Evolutionary conservation across 2,113 vertebrate species (phyloP).

Genomic region (Pithys albifrons): DNA sequence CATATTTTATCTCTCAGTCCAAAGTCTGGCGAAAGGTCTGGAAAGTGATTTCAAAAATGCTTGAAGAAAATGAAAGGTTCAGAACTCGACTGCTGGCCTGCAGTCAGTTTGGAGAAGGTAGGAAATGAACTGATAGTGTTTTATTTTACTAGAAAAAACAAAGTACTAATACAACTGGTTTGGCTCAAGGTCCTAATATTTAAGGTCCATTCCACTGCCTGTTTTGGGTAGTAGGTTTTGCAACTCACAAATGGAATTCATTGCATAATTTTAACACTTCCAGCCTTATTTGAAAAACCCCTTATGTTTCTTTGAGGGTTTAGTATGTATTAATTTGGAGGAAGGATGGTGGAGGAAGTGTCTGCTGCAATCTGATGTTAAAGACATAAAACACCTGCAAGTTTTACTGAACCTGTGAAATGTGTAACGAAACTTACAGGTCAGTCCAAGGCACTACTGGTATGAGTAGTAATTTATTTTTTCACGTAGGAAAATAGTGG

Average conservation of each 20-base stretch:
- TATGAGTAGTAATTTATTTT: neutral
- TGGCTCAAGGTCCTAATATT: neutral
- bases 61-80: slow-evolving; percentile 85
- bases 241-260: neutral
- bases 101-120: slow-evolving; percentile 66
- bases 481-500: neutral
- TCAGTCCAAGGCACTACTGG: neutral
- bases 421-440: neutral
- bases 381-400: neutral
- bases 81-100: slow-evolving; percentile 75
- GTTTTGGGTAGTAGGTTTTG: neutral
- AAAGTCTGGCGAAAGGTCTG: slow-evolving; percentile 74
- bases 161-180: neutral
- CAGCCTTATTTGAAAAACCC: neutral
- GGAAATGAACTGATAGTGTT: neutral
- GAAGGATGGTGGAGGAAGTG: neutral
- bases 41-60: slow-evolving; percentile 86
- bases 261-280: neutral
- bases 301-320: neutral
- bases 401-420: slow-evolving; percentile 1
- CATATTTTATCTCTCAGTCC: slow-evolving; percentile 68
- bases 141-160: neutral
- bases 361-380: neutral
- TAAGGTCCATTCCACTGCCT: neutral
- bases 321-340: neutral